Evolutionary conservation across 2,888 invertebrate genomes (phyloP).

Genomic region (Folsomia manolachei): DNA sequence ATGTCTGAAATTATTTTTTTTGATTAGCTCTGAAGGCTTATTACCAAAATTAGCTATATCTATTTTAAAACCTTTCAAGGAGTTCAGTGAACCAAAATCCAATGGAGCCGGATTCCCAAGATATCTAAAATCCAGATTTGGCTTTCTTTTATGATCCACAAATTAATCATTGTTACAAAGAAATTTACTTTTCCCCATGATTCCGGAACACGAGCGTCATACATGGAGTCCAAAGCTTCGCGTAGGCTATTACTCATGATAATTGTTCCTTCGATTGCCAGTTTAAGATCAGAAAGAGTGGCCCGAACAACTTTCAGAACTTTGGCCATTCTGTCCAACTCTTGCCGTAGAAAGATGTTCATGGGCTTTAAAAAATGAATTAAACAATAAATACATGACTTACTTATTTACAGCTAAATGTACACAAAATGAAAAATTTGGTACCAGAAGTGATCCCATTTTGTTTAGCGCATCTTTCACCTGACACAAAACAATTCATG

Average conservation of each 20-base stretch:
- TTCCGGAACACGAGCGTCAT: constrained; percentile 89
- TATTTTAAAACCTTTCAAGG: constrained; percentile 64
- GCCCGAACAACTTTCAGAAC: constrained; percentile 75
- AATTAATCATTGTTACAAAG: not conserved
- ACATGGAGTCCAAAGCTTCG: constrained; percentile 91
- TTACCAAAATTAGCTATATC: not conserved
- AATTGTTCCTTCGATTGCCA: constrained; percentile 92
- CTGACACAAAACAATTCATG: constrained; percentile 40
- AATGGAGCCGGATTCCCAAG: constrained; percentile 95
- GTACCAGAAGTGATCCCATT: constrained; percentile 88
- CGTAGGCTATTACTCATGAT: constrained; percentile 90
- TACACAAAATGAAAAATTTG: no score
- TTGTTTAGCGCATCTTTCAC: constrained; percentile 81
- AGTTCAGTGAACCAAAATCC: constrained; percentile 99
- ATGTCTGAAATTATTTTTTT: constrained; percentile 56
- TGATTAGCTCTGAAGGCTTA: not conserved
- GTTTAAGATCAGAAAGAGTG: constrained; percentile 80
- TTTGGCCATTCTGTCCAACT: constrained; percentile 76
- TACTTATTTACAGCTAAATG: no score
- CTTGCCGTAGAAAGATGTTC: constrained; percentile 85
- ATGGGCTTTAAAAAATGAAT: no score
- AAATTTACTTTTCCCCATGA: constrained; percentile 77
- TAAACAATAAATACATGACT: no score
- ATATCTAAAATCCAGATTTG: constrained; percentile 64
- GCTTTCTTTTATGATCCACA: not conserved